phyloP scores from a whole-genome alignment of 1,140 invertebrate species.

The Brachionus manjavacas region DNA sequence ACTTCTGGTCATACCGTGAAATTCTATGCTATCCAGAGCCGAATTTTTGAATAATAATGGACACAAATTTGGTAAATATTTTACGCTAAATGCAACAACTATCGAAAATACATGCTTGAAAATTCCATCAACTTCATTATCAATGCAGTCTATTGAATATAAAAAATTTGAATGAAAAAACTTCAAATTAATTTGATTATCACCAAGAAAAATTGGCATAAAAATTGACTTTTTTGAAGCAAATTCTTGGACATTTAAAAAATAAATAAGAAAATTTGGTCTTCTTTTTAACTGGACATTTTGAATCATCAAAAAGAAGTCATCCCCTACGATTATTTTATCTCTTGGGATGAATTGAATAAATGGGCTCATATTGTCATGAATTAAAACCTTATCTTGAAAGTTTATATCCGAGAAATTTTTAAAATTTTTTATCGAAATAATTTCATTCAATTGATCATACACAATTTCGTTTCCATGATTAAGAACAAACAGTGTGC shows the following conservation, averaged over 20 bases:
- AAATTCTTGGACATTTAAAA: neutral
- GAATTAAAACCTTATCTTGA: no score
- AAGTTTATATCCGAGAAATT: no score
- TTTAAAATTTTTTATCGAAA: no score
- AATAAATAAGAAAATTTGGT: neutral
- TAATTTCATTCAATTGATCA: no score
- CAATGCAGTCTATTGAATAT: neutral
- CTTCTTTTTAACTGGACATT: neutral
- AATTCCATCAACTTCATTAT: neutral
- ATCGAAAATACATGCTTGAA: neutral
- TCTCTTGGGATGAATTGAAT: no score
- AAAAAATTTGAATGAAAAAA: neutral
- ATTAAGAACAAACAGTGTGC: no score
- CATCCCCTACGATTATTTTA: neutral
- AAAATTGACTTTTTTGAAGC: neutral
- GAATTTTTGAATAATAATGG: neutral
- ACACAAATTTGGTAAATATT: neutral
- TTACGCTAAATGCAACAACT: neutral
- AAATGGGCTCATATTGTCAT: no score
- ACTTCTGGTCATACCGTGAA: neutral
- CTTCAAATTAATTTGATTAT: neutral
- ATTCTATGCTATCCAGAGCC: neutral
- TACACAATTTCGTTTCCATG: no score
- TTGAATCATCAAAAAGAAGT: neutral
- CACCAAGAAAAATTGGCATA: neutral